phyloP scores from a whole-genome alignment of 2,888 invertebrate species.

The Amblyjoppa fuscipennis region DNA sequence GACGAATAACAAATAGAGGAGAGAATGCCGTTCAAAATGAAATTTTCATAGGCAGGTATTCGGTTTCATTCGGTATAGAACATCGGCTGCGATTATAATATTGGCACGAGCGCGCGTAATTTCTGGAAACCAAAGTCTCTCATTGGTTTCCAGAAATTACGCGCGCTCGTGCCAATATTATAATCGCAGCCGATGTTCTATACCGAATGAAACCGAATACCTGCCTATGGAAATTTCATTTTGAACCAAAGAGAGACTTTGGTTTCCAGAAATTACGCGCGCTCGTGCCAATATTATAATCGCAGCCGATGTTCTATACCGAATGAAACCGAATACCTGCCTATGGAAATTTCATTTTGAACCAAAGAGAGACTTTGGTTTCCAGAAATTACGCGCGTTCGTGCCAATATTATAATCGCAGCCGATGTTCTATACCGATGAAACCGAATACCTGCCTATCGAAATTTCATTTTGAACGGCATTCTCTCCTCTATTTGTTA shows the following conservation, averaged over 20 bases:
- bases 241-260: background rate
- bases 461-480: background rate
- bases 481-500: background rate
- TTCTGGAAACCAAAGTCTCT: conserved; percentile 24
- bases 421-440: background rate
- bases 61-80: background rate
- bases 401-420: conserved; percentile 27
- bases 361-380: background rate
- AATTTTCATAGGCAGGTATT: background rate
- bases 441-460: background rate
- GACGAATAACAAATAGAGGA: background rate
- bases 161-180: conserved; percentile 16
- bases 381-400: conserved; percentile 17
- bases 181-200: background rate
- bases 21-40: background rate
- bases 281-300: conserved; percentile 19
- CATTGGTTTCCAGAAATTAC: conserved; percentile 21
- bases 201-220: background rate
- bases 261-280: conserved; percentile 23
- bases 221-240: background rate
- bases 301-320: background rate
- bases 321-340: background rate
- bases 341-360: background rate
- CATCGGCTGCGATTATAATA: conserved; percentile 1
- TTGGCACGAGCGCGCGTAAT: conserved; percentile 2